Conservation (phyloP, 2,888 invertebrate species). For the Drosophila peninsularis region DNA sequence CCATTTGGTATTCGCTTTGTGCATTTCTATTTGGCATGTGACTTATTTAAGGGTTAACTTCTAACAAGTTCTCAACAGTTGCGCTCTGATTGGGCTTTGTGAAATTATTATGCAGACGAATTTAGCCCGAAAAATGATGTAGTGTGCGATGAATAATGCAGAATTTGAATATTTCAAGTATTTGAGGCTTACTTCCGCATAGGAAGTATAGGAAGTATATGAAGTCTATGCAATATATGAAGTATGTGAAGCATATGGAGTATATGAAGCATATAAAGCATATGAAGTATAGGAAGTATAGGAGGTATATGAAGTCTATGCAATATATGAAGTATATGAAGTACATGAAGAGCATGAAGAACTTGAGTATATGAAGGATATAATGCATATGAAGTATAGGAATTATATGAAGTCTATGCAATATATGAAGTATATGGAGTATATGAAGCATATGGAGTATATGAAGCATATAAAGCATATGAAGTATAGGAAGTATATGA, state of each 20-base stretch:
- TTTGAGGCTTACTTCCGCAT: not conserved
- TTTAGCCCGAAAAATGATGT: constrained; percentile 10
- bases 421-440: no score
- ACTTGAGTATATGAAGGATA: not conserved
- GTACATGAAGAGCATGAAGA: not conserved
- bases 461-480: no score
- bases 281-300: no score
- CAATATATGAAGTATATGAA: no score
- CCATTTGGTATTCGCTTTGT: constrained; percentile 67
- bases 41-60: constrained; percentile 40
- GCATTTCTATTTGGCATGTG: constrained; percentile 60
- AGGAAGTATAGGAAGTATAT: no score
- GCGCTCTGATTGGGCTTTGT: constrained; percentile 36
- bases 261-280: not conserved
- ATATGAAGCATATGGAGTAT: not conserved
- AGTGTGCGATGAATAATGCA: not conserved
- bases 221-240: no score
- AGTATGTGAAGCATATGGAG: no score
- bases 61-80: constrained; percentile 39
- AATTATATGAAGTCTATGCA: no score
- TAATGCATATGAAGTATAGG: no score
- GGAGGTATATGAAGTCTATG: no score
- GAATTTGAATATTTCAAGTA: not conserved
- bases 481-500: not conserved
- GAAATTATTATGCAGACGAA: constrained; percentile 37